Conservation (phyloP, 2,888 invertebrate species). For the Euphydryas editha region DNA sequence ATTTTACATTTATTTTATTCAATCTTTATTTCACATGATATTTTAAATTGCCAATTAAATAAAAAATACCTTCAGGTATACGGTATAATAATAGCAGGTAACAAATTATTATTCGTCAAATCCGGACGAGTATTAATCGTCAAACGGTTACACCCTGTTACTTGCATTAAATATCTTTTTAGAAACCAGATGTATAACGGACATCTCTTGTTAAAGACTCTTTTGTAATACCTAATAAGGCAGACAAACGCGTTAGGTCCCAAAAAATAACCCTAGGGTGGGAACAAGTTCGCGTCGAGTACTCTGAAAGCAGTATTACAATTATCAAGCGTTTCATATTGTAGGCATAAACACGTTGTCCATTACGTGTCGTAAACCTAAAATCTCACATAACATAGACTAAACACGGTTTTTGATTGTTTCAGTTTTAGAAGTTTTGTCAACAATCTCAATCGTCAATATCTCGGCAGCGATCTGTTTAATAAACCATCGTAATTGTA, state of each 20-base stretch:
- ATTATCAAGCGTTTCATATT: slow-evolving; percentile 49
- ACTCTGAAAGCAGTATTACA: slow-evolving; percentile 25
- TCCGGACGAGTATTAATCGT: slow-evolving; percentile 53
- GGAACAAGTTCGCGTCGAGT: slow-evolving; percentile 38
- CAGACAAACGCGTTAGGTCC: slow-evolving; percentile 29
- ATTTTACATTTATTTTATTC: neutral
- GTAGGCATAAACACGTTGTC: slow-evolving; percentile 63
- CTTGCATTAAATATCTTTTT: slow-evolving; percentile 39
- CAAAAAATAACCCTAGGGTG: slow-evolving; percentile 33
- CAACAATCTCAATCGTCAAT: slow-evolving; percentile 42
- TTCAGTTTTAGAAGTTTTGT: slow-evolving; percentile 57
- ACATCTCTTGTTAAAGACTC: slow-evolving; percentile 48
- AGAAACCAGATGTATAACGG: slow-evolving; percentile 44
- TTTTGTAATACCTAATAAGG: slow-evolving; percentile 38
- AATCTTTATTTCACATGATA: slow-evolving; percentile 2
- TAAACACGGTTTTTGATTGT: slow-evolving; percentile 62
- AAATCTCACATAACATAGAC: slow-evolving; percentile 64
- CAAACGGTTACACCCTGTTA: slow-evolving; percentile 60
- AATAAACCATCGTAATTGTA: slow-evolving; percentile 7
- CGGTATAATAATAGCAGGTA: slow-evolving; percentile 41
- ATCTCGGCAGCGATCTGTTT: neutral
- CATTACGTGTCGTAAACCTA: slow-evolving; percentile 57
- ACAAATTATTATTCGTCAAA: slow-evolving; percentile 32
- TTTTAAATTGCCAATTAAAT: slow-evolving; percentile 26
- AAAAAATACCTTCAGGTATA: slow-evolving; percentile 27